These are phyloP conservation scores for Tragelaphus strepsiceros DNA, from an alignment of 2,113 vertebrate species.

Conservation along the genomic window DNA sequence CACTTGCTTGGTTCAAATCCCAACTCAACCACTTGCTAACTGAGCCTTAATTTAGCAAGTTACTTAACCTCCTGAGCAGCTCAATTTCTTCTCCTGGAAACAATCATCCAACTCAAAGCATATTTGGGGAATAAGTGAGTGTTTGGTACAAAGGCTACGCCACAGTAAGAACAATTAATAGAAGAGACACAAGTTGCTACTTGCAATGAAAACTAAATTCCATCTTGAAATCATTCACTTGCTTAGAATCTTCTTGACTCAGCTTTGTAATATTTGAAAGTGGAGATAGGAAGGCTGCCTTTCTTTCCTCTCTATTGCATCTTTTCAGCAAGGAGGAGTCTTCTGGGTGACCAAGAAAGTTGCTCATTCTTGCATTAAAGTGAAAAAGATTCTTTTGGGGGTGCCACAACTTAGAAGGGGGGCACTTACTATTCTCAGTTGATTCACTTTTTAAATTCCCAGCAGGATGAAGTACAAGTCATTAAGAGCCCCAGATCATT, in stretches of 20 bases:
- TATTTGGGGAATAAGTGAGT: neutral
- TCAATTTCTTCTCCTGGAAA: neutral
- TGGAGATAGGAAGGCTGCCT: neutral
- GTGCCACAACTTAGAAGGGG: neutral
- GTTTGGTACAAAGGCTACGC: neutral
- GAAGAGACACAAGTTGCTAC: neutral
- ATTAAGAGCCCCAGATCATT: constrained; percentile 44
- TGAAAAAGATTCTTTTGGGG: neutral
- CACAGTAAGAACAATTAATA: constrained; percentile 15
- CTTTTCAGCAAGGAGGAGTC: neutral
- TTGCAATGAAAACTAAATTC: constrained; percentile 13
- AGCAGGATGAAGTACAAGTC: neutral
- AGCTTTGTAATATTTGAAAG: neutral
- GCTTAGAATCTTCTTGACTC: constrained; percentile 19
- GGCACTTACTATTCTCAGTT: neutral
- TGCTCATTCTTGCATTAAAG: neutral
- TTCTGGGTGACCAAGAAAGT: neutral
- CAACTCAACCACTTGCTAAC: neutral
- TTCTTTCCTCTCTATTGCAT: neutral
- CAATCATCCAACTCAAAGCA: neutral
- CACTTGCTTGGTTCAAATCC: constrained; percentile 28
- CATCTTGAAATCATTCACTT: neutral
- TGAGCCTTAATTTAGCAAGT: constrained; percentile 28
- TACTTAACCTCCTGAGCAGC: constrained; percentile 1
- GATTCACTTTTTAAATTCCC: neutral